A percentile compares a stretch with the other conserved stretches of the same genome.
Evolutionary conservation across 2,888 invertebrate genomes (phyloP).

Genomic region (Galerucella pusilla): DNA sequence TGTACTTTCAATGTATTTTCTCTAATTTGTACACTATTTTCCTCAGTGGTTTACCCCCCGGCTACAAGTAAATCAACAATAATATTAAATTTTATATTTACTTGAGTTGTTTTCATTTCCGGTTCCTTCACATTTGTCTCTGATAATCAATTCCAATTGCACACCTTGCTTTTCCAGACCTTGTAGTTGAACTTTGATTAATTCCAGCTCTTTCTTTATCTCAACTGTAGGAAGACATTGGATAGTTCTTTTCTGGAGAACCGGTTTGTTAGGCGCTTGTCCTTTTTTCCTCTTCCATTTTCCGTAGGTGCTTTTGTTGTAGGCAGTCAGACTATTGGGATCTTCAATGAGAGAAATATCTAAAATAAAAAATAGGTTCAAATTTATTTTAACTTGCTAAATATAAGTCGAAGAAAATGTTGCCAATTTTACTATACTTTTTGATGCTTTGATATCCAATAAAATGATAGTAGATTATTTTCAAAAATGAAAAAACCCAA

Average conservation of each 20-base stretch:
- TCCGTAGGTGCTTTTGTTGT: constrained; percentile 73
- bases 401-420: neutral
- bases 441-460: neutral
- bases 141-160: constrained; percentile 88
- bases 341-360: constrained; percentile 46
- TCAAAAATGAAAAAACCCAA: too few species aligned
- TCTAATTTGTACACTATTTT: too few species aligned
- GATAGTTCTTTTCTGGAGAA: constrained; percentile 75
- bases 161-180: constrained; percentile 92
- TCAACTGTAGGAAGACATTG: constrained; percentile 72
- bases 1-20: too few species aligned
- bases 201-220: constrained; percentile 78
- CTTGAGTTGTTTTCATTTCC: constrained; percentile 12
- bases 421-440: neutral
- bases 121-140: constrained; percentile 79
- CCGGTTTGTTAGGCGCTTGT: constrained; percentile 83
- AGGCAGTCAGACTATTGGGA: constrained; percentile 50
- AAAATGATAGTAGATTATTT: too few species aligned
- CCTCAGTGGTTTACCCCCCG: too few species aligned
- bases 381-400: neutral
- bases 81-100: constrained; percentile 24
- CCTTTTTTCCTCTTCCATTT: constrained; percentile 83
- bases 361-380: constrained; percentile 19
- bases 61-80: too few species aligned
- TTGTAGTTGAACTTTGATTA: constrained; percentile 88